Evolutionary conservation across 2,113 vertebrate species (phyloP).

Genomic region (Embiotoca jacksoni): DNA sequence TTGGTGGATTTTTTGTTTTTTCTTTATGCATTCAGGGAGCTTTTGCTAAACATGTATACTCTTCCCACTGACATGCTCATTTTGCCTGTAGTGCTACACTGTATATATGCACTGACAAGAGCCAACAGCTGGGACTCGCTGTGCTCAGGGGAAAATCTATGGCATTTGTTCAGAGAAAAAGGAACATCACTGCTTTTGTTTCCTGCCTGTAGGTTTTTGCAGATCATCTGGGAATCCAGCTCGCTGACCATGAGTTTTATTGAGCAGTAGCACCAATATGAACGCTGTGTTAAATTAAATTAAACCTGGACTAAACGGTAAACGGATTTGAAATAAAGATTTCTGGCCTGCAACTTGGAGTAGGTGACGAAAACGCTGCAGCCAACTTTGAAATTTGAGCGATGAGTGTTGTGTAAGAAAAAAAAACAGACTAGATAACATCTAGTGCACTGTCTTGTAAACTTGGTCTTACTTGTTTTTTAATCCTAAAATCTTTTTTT

Average conservation of each 20-base stretch:
- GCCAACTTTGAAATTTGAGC: not conserved
- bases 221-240: not conserved
- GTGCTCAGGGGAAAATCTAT: not conserved
- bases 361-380: not conserved
- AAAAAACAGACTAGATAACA: too few species aligned
- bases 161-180: conserved; percentile 5
- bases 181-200: conserved; percentile 3
- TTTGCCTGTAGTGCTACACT: not conserved
- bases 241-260: not conserved
- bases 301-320: not conserved
- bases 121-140: not conserved
- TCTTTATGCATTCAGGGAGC: not conserved
- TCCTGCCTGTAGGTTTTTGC: conserved; percentile 7
- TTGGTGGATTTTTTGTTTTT: not conserved
- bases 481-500: not conserved
- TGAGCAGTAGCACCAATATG: not conserved
- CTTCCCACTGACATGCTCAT: not conserved
- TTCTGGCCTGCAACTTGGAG: not conserved
- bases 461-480: not conserved
- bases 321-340: not conserved
- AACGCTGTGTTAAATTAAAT: not conserved
- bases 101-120: not conserved
- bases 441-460: not conserved
- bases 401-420: too few species aligned
- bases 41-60: conserved; percentile 27